Percentiles rank a stretch among this genome's conserved stretches.
These are phyloP conservation scores for Harpegnathos saltator DNA, from an alignment of 1,140 invertebrate genomes.

Conservation along the genomic window DNA sequence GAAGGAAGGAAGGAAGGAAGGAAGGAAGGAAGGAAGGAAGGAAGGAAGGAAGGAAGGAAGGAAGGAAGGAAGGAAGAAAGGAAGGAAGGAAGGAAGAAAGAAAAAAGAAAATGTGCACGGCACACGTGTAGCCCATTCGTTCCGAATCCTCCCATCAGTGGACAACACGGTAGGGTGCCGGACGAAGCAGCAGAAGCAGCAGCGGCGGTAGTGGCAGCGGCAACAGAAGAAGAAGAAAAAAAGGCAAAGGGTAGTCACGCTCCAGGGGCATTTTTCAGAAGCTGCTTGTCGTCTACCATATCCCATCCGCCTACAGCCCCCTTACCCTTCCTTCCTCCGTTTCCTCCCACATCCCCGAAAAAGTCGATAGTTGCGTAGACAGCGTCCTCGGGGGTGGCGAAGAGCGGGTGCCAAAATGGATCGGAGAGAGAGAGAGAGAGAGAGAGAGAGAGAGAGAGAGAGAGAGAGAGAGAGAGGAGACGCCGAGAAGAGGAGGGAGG, in stretches of 20 bases:
- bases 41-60: conserved; percentile 31
- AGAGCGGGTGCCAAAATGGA: conserved; percentile 50
- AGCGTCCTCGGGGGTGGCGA: conserved; percentile 43
- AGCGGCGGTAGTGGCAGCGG: no score
- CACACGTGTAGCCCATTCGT: conserved; percentile 74
- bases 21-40: not conserved
- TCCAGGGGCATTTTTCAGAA: conserved; percentile 72
- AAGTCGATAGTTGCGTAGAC: conserved; percentile 62
- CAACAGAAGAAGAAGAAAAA: conserved; percentile 31
- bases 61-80: conserved; percentile 4
- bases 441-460: no score
- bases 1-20: conserved; percentile 56
- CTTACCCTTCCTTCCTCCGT: conserved; percentile 4
- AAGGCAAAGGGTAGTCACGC: conserved; percentile 68
- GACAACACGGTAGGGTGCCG: conserved; percentile 39
- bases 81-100: conserved; percentile 18
- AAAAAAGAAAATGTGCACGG: conserved; percentile 59
- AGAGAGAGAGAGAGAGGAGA: no score
- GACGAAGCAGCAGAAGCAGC: no score
- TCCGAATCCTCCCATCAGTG: conserved; percentile 60
- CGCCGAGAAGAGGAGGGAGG: not conserved
- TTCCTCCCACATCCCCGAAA: conserved; percentile 28
- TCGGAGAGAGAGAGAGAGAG: conserved; percentile 1
- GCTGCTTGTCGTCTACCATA: conserved; percentile 66
- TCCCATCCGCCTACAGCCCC: conserved; percentile 27